A percentile compares a stretch with the other conserved stretches of the same genome.
These are phyloP conservation scores for Thalassarche chlororhynchos DNA, from an alignment of 2,113 vertebrate genomes.

Conservation along the genomic window DNA sequence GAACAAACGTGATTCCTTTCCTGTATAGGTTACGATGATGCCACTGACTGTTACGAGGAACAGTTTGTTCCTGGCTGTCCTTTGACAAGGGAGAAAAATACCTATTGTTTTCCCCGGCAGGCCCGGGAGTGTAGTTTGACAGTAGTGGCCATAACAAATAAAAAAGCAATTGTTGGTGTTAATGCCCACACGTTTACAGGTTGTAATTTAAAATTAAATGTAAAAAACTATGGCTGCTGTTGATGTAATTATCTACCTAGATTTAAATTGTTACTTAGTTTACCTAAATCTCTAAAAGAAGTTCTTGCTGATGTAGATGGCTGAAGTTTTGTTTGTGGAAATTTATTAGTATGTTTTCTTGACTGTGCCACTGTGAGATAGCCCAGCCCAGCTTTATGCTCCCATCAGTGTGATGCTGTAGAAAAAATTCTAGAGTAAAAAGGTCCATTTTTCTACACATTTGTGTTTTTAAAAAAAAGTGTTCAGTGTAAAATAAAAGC, in stretches of 20 bases:
- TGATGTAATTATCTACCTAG: not conserved
- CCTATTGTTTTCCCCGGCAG: not conserved
- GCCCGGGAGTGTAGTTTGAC: not conserved
- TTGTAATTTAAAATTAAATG: not conserved
- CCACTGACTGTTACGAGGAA: not conserved
- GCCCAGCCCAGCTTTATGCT: not conserved
- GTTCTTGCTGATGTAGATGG: not conserved
- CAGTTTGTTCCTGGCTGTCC: not conserved
- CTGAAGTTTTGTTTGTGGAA: not conserved
- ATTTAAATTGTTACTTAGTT: not conserved
- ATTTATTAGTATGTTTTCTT: not conserved
- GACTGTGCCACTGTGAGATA: not conserved
- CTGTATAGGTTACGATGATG: not conserved
- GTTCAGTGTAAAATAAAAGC: not conserved
- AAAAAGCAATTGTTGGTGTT: not conserved
- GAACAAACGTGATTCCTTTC: not conserved
- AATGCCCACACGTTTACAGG: not conserved
- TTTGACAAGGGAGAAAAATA: not conserved
- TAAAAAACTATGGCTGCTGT: not conserved
- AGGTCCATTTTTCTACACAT: not conserved
- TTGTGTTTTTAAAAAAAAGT: not conserved
- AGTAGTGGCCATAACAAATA: not conserved
- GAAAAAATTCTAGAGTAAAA: not conserved
- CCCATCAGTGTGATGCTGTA: not conserved
- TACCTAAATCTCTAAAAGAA: not conserved